Base-by-base conservation (phyloP, 2,888 invertebrate species). In the Callyntrura guangdongensis region DNA sequence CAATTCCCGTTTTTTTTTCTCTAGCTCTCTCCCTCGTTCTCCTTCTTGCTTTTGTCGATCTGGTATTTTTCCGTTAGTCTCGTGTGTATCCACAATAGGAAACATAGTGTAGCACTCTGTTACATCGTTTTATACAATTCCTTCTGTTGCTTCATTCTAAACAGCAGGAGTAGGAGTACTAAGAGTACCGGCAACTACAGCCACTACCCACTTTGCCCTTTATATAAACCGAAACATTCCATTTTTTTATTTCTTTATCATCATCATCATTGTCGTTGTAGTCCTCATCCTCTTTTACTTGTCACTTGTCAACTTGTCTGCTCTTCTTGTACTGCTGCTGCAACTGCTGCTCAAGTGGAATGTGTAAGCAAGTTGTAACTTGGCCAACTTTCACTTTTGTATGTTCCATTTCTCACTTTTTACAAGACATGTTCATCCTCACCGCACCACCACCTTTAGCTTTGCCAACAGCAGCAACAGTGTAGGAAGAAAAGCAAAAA, bases 331-430 rank as follows among this genome's bases (percentile, higher is more conserved):
- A 22, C 17, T 64, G 22, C 22, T 64, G 22, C 12, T 64, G 22
- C 61, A 20, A 22, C 8, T 25, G 8, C 6, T 22, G 20, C 61
- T 11, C 11, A n/a, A 64, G n/a, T 14, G 53, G 20, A 64, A 22
- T 22, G 61, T 17, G 61, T 22, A 56, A 56, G n/a, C 5, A 56
- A 14, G 61, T 61, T 45, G 3, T 74, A 74, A 74, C 20, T 74
- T 74, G 74, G 49, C 17, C 22, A 74, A 74, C 74, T 49, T 74
- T 74, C 20, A 74, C 36, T 67, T 74, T 72, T 74, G 45, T 22
- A 49, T 74, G 74, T 74, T 74, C 74, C 47, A 47, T 69, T 74
- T 74, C 74, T 74, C 74, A 74, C 74, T 74, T 47, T 67, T 25
- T n/a, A 45, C 36, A 45, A 47, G 0, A 22, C 12, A 47, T 49